These are phyloP conservation scores for Palloptera scutellata DNA, from an alignment of 2,888 invertebrate genomes.

Conservation along the genomic window DNA sequence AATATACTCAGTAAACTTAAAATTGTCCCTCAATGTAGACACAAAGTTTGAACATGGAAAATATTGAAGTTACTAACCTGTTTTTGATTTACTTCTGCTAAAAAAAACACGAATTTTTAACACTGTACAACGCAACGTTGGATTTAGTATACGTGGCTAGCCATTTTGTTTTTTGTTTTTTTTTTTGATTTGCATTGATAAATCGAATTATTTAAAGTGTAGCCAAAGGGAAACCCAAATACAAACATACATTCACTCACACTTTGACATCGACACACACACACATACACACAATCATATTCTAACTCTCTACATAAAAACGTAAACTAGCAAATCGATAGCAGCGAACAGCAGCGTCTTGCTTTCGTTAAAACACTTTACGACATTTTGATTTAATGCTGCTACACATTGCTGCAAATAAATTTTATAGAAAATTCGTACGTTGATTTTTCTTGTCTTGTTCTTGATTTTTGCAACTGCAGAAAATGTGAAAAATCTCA, in stretches of 20 bases:
- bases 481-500: background rate
- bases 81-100: too few relatives aligned
- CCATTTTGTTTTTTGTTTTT: background rate
- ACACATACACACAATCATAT: background rate
- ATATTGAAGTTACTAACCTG: too few relatives aligned
- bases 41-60: too few relatives aligned
- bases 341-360: background rate
- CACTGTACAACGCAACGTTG: too few relatives aligned
- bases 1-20: too few relatives aligned
- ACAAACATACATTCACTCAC: constrained; percentile 10
- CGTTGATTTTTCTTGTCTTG: too few relatives aligned
- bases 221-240: constrained; percentile 16
- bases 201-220: constrained; percentile 34
- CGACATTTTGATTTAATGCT: constrained; percentile 33
- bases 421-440: constrained; percentile 21
- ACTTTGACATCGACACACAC: background rate
- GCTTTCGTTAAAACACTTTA: constrained; percentile 14
- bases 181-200: constrained; percentile 15
- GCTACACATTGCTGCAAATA: constrained; percentile 29
- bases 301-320: too few relatives aligned
- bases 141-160: too few relatives aligned
- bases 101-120: too few relatives aligned
- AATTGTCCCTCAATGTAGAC: too few relatives aligned
- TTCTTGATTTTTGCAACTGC: background rate
- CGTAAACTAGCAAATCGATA: background rate